Conservation (phyloP, 2,888 invertebrate species). For the Ectemnius lituratus region DNA sequence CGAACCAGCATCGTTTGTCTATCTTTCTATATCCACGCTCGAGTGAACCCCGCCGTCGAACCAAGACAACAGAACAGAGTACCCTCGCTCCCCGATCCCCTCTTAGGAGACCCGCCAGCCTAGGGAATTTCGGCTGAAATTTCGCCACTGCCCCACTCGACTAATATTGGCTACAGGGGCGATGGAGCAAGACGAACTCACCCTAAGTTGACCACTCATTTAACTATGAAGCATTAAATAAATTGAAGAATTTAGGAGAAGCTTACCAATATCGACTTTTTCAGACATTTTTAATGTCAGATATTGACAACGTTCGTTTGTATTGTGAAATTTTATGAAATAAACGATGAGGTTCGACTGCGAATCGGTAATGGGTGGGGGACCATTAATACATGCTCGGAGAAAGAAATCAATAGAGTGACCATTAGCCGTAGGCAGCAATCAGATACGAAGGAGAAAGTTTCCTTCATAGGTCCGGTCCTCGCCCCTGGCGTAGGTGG, state of each 20-base stretch:
- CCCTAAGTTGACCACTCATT: too few species aligned
- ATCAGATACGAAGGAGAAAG: conserved; percentile 64
- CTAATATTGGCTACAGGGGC: too few species aligned
- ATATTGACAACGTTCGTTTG: too few species aligned
- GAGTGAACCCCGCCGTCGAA: conserved; percentile 52
- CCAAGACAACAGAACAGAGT: conserved; percentile 38
- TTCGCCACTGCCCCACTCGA: conserved; percentile 15
- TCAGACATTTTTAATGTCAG: too few species aligned
- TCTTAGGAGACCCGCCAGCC: conserved; percentile 33
- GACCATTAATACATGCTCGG: conserved; percentile 9
- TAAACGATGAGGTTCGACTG: too few species aligned
- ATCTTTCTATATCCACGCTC: conserved; percentile 69
- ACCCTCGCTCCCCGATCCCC: conserved; percentile 36
- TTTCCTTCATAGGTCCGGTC: conserved; percentile 55
- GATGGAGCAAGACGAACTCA: too few species aligned
- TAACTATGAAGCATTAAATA: too few species aligned
- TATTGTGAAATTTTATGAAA: too few species aligned
- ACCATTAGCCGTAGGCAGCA: conserved; percentile 60
- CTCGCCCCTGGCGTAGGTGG: conserved; percentile 48
- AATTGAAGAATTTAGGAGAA: too few species aligned
- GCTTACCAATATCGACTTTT: too few species aligned
- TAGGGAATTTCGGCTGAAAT: conserved; percentile 38
- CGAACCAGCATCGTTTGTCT: conserved; percentile 67
- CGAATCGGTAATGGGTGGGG: too few species aligned
- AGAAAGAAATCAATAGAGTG: conserved; percentile 51